Conservation (phyloP, 2,888 invertebrate genomes). For the Lasioglossum marginatum region DNA sequence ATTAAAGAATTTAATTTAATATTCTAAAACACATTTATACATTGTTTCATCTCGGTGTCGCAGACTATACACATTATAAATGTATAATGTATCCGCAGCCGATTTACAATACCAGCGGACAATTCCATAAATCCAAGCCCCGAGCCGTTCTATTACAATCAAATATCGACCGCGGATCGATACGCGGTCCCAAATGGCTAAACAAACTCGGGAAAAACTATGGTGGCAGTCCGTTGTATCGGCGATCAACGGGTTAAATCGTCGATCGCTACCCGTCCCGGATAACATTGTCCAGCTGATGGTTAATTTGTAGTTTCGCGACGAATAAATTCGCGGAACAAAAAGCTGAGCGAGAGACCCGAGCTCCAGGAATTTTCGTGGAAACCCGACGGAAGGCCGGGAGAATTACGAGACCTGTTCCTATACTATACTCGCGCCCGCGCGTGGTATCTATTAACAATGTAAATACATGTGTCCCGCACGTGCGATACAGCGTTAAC, state of each 20-base stretch:
- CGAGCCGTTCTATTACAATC: background rate
- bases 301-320: constrained; percentile 48
- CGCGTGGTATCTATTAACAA: constrained; percentile 67
- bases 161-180: background rate
- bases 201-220: background rate
- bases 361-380: constrained; percentile 29
- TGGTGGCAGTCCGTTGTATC: background rate
- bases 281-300: constrained; percentile 51
- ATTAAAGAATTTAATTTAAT: background rate
- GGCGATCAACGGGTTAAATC: background rate
- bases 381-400: constrained; percentile 18
- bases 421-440: background rate
- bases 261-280: constrained; percentile 1
- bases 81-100: background rate
- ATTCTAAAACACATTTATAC: background rate
- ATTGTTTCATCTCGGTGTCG: background rate
- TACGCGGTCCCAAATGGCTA: background rate
- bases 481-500: constrained; percentile 62
- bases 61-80: background rate
- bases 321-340: constrained; percentile 48
- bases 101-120: background rate
- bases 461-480: constrained; percentile 68
- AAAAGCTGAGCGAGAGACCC: constrained; percentile 37
- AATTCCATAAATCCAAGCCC: background rate
- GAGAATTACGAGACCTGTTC: constrained; percentile 51